Percentiles rank a stretch among this genome's conserved stretches.
Evolutionary conservation across 2,797 vertebrate genomes (phyloP).

Genomic region (Sciurus carolinensis): DNA sequence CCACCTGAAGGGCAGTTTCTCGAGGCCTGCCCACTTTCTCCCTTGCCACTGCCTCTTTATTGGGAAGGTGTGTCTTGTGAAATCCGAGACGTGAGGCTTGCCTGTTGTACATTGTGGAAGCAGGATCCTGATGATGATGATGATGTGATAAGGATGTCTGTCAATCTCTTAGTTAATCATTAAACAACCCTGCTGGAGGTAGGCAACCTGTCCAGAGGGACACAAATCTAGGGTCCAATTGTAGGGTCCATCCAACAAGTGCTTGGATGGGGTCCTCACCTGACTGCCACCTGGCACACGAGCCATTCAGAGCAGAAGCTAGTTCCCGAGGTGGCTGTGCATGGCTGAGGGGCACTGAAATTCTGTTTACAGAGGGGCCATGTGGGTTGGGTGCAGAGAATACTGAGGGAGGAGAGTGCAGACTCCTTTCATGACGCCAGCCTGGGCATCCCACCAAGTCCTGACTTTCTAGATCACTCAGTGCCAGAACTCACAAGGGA

Average conservation of each 20-base stretch:
- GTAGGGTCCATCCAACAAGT: no score
- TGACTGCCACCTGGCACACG: no score
- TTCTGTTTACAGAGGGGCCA: not conserved
- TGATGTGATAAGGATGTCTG: not conserved
- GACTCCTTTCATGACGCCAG: not conserved
- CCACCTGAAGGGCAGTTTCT: not conserved
- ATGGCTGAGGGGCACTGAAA: not conserved
- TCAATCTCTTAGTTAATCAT: not conserved
- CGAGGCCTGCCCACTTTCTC: not conserved
- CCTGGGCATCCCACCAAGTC: no score
- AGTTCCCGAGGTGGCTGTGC: not conserved
- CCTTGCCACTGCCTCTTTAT: not conserved
- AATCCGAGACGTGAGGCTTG: no score
- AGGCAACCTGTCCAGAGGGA: not conserved
- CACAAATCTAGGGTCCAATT: not conserved
- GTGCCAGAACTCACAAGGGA: not conserved
- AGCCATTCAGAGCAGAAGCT: not conserved
- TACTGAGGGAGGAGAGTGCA: not conserved
- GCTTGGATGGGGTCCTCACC: no score
- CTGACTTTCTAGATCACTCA: not conserved
- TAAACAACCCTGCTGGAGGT: not conserved
- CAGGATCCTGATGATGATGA: not conserved
- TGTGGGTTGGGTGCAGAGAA: not conserved
- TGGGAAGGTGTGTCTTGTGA: not conserved
- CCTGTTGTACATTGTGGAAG: not conserved